Base-by-base conservation (phyloP, 2,113 vertebrate genomes). In the Galeopterus variegatus region DNA sequence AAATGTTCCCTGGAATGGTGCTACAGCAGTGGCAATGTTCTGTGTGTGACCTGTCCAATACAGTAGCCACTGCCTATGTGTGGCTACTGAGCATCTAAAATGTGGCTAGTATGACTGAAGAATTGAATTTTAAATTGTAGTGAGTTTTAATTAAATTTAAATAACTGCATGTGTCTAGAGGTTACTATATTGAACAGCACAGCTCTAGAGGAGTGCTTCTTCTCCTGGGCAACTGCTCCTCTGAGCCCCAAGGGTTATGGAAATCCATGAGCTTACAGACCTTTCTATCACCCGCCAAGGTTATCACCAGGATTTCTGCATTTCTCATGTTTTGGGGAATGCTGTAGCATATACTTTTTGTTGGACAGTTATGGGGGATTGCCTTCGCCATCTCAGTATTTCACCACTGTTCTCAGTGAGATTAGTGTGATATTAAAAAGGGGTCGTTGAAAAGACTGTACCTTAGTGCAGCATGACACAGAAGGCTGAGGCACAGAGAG, bases 31-130 rank as follows among this genome's bases (percentile, higher is more conserved):
- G 15, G 73, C 48, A 11, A 19, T 0, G 4, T 33, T 23, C 84
- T 48, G 5, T 6, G 6, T 1, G 11, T 5, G 4, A 17, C 64
- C 41, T 9, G 17, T 41, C 45, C 33, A 9, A 13, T 21, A 21
- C 28, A 0, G n/a, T 2, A 33, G 75, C 64, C 11, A 1, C 80
- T 41, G 2, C 31, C 26, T 15, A 1, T 19, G 0, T 5, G 5
- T 17, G 52, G 52, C 67, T 54, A 8, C 11, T 1, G 7, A 52
- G 54, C 19, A 0, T 28, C 48, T 0, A 7, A 17, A 60, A 8
- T 1, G 26, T 48, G 17, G 72, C 67, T 7, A 1, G 21, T 5
- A 15, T 11, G 3, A 26, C 4, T 1, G 0, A 19, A 84, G 76
- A 64, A 18, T 21, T 28, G 58, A 86, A 45, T 8, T 95, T 60